Conservation (phyloP, 1,140 invertebrate genomes). For the Nephotettix cincticeps region DNA sequence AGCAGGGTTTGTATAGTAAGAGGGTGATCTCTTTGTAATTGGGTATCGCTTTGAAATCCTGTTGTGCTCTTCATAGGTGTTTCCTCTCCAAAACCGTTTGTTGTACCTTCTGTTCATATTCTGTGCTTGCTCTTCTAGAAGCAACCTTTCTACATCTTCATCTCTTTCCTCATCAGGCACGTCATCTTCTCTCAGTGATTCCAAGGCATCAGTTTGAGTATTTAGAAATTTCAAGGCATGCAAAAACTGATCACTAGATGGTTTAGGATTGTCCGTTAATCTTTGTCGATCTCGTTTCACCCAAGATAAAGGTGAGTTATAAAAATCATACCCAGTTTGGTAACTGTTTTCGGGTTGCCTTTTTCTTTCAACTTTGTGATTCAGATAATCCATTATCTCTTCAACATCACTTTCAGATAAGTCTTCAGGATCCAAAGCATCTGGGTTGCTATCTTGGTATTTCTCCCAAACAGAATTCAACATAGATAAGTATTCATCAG, state of each 20-base stretch:
- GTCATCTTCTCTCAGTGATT: conserved; percentile 23
- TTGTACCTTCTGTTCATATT: neutral
- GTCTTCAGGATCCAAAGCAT: conserved; percentile 29
- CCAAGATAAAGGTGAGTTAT: conserved; percentile 33
- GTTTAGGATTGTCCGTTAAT: neutral
- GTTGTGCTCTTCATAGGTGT: conserved; percentile 34
- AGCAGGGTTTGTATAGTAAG: neutral
- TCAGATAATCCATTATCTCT: conserved; percentile 24
- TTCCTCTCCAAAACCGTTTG: conserved; percentile 20
- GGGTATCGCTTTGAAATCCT: conserved; percentile 34
- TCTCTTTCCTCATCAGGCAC: conserved; percentile 18
- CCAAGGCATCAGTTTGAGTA: conserved; percentile 5
- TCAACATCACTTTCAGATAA: conserved; percentile 23
- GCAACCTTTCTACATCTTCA: conserved; percentile 9
- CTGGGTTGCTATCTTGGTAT: conserved; percentile 29
- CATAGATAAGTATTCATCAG: conserved; percentile 34
- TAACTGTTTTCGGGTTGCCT: conserved; percentile 25
- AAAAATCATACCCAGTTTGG: conserved; percentile 33
- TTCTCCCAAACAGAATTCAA: conserved; percentile 38
- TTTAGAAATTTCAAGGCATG: conserved; percentile 28
- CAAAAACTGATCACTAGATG: conserved; percentile 20
- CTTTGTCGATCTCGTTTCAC: conserved; percentile 23
- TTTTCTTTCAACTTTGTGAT: conserved; percentile 29
- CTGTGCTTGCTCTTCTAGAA: neutral
- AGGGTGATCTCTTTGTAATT: conserved; percentile 35